Evolutionary conservation across 1,140 invertebrate species (phyloP), one percentile per base, ranked within the genome.

Genomic region (Archivesica marissinica): DNA sequence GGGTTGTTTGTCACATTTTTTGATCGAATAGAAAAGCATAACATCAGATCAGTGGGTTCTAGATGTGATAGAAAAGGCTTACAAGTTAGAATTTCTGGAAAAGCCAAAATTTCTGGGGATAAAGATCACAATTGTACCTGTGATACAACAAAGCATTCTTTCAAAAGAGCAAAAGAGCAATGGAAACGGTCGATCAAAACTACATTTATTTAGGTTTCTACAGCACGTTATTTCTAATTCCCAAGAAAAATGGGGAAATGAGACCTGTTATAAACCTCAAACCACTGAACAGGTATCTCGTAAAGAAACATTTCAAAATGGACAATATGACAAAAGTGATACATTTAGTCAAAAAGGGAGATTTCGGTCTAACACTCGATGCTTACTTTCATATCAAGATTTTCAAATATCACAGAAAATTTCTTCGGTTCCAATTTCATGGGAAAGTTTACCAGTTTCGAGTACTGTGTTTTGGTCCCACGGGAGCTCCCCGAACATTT

Each of bases 271-370:
- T 86, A 59, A 86, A 86, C 30, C 52, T 86, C 4, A 86, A 79
- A 47, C 59, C 75, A 30, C 66, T 86, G 23, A 86, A 86, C 76
- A 23, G 56, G 41, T 79, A 75, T 79, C 23, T 79, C 30, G 15
- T 20, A 72, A 80, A 59, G 15, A 59, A 52, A 52, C 39, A 84
- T 50, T 76, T 77, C 61, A 85, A 85, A 70, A 85, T 85, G 82
- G 74, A 77, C 35, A 85, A 25, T 17, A n/a, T 85, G 28, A 3
- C 9, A 38, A 74, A 74, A 64, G 80, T 74, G n/a, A 13, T 83
- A 25, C 50, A 68, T 35, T 30, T 77, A 50, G 56, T 76, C n/a
- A 13, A n/a, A 17, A 74, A 66, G 54, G 82, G 59, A 76, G 54
- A 84, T 28, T 76, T 54, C 72, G 25, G 15, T 9, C 15, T 76